These are phyloP conservation scores for Chiloscyllium punctatum DNA, from an alignment of 2,797 vertebrate species.

Conservation along the genomic window DNA sequence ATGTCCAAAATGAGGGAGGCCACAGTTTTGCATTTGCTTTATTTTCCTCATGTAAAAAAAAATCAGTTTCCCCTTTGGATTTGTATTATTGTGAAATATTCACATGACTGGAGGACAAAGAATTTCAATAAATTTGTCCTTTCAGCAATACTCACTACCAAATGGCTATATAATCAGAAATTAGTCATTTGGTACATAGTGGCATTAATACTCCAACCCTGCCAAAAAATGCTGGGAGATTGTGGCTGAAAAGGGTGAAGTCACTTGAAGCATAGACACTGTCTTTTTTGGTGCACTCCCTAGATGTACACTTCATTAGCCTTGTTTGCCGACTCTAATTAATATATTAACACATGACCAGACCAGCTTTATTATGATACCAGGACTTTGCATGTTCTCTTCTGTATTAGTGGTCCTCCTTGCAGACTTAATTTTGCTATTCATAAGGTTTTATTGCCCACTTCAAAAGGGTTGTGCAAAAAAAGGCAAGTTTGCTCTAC, in stretches of 20 bases:
- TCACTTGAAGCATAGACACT: neutral
- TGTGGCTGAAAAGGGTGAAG: neutral
- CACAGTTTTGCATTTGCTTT: too few species aligned
- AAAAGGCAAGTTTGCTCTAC: neutral
- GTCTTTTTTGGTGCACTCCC: neutral
- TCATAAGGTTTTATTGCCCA: neutral
- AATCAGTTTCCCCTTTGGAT: too few species aligned
- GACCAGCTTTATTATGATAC: neutral
- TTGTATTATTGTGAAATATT: too few species aligned
- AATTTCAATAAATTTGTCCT: too few species aligned
- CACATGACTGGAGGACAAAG: too few species aligned
- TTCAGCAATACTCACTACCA: too few species aligned
- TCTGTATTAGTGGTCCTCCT: neutral
- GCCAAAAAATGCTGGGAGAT: neutral
- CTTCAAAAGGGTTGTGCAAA: neutral
- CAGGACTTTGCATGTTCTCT: neutral
- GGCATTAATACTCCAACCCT: neutral
- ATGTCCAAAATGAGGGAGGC: too few species aligned
- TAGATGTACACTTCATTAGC: neutral
- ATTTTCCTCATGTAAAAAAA: too few species aligned
- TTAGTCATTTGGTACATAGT: neutral
- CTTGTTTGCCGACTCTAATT: neutral
- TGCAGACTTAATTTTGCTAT: neutral
- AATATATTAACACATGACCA: neutral
- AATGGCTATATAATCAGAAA: neutral